A percentile compares a stretch with the other conserved stretches of the same genome.
Conservation (phyloP, 2,888 invertebrate genomes). For the Chesias legatella region DNA sequence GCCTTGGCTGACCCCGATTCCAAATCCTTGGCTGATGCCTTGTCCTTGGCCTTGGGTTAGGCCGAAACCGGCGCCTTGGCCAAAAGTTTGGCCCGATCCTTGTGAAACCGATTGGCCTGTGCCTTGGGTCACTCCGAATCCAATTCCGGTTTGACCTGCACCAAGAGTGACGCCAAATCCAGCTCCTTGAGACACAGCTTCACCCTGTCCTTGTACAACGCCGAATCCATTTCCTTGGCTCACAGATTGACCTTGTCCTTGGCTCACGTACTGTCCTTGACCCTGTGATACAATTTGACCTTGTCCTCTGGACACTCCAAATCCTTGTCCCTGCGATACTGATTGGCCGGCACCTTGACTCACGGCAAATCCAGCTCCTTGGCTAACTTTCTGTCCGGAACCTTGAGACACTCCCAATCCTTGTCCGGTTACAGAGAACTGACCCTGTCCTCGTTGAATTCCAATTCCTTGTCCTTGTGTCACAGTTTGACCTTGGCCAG, state of each 20-base stretch:
- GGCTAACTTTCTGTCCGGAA: conserved; percentile 21
- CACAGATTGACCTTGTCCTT: conserved; percentile 23
- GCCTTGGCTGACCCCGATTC: conserved; percentile 25
- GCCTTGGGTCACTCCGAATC: conserved; percentile 15
- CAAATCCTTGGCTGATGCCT: conserved; percentile 15
- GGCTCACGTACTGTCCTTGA: conserved; percentile 25
- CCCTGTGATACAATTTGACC: conserved; percentile 18
- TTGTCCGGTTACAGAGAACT: conserved; percentile 15
- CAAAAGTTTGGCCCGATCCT: conserved; percentile 9
- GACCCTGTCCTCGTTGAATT: conserved; percentile 7
- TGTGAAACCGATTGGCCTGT: conserved; percentile 4
- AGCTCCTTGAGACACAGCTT: conserved; percentile 9
- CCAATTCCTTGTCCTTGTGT: conserved; percentile 16
- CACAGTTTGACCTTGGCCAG: conserved; percentile 18
- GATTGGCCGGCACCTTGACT: conserved; percentile 20
- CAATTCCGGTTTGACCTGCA: conserved; percentile 8
- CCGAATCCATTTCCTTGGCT: conserved; percentile 33
- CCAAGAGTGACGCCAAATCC: conserved; percentile 16
- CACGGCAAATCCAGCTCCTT: conserved; percentile 24
- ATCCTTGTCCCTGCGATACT: conserved; percentile 18
- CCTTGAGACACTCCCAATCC: conserved; percentile 23
- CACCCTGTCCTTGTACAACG: conserved; percentile 22
- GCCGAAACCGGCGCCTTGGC: conserved; percentile 14
- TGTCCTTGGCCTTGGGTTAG: conserved; percentile 13
- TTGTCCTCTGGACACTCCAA: conserved; percentile 15